A percentile compares a stretch with the other conserved stretches of the same genome.
phyloP scores from a whole-genome alignment of 2,797 vertebrate species.

The Leptatherina wallacei region DNA sequence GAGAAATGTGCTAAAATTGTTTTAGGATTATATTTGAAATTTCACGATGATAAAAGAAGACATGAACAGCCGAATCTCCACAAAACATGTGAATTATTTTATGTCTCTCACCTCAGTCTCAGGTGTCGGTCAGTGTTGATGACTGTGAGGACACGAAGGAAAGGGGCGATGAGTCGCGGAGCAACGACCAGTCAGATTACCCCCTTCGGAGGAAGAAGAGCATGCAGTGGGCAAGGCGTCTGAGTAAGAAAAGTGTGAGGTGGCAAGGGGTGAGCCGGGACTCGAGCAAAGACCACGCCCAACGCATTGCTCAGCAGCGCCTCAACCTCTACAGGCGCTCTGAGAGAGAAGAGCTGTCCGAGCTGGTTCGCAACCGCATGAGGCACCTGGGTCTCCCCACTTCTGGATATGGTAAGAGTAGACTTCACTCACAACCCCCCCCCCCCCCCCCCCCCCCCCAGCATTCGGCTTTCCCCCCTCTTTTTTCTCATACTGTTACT shows the following conservation, averaged over 20 bases:
- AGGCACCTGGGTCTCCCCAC: conserved; percentile 94
- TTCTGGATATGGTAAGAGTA: conserved; percentile 89
- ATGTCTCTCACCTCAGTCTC: conserved; percentile 63
- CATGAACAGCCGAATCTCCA: not conserved
- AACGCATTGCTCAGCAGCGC: conserved; percentile 88
- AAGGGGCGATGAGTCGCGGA: conserved; percentile 75
- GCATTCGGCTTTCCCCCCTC: no score
- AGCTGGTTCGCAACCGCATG: conserved; percentile 95
- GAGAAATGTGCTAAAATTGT: not conserved
- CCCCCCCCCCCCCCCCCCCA: not conserved
- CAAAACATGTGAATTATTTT: not conserved
- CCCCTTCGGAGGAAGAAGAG: conserved; percentile 92
- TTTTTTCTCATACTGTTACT: not conserved
- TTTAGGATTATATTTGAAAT: not conserved
- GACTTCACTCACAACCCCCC: conserved; percentile 26
- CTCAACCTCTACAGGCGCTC: conserved; percentile 88
- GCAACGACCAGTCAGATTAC: conserved; percentile 86
- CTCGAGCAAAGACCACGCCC: conserved; percentile 84
- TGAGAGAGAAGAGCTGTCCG: conserved; percentile 92
- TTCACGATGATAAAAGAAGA: not conserved
- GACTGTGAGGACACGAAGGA: conserved; percentile 83
- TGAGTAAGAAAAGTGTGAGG: conserved; percentile 88
- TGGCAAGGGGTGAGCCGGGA: conserved; percentile 83
- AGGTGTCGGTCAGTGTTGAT: conserved; percentile 80
- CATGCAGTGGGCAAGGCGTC: conserved; percentile 93